Percentiles rank a stretch among this genome's conserved stretches.
phyloP scores from a whole-genome alignment of 2,888 invertebrate species.

The Harpalus rufipes region DNA sequence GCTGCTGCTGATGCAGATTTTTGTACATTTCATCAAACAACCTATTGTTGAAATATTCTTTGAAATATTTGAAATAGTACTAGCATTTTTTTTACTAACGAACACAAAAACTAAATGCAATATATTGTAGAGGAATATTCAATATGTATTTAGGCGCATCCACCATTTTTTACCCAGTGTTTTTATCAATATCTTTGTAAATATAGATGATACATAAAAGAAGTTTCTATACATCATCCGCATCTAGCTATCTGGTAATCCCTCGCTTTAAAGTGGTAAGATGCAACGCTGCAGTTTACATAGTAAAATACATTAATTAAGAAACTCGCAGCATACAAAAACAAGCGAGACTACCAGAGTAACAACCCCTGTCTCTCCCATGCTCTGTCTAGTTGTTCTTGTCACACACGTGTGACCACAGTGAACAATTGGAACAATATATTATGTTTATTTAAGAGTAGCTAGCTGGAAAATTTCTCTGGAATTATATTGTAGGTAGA shows the following conservation, averaged over 20 bases:
- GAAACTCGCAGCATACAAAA: conserved; percentile 32
- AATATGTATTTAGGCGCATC: too few relatives aligned
- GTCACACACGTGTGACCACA: conserved; percentile 4
- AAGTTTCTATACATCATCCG: not conserved
- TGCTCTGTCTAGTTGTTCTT: not conserved
- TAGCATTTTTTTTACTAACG: too few relatives aligned
- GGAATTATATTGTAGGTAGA: not conserved
- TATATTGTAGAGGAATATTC: too few relatives aligned
- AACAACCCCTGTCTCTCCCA: not conserved
- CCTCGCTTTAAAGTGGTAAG: not conserved
- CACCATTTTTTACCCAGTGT: too few relatives aligned
- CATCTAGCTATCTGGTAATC: not conserved
- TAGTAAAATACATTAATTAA: conserved; percentile 42
- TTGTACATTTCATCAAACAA: not conserved
- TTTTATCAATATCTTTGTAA: too few relatives aligned
- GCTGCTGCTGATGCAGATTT: not conserved
- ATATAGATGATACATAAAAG: not conserved
- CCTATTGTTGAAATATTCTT: not conserved
- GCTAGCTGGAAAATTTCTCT: conserved; percentile 5
- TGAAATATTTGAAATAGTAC: not conserved
- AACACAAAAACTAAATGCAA: too few relatives aligned
- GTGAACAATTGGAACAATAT: conserved; percentile 19
- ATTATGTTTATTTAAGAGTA: conserved; percentile 28
- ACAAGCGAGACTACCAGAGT: conserved; percentile 14
- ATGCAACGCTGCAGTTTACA: conserved; percentile 35